Conservation (phyloP, 2,113 vertebrate species). For the Hylia prasina region DNA sequence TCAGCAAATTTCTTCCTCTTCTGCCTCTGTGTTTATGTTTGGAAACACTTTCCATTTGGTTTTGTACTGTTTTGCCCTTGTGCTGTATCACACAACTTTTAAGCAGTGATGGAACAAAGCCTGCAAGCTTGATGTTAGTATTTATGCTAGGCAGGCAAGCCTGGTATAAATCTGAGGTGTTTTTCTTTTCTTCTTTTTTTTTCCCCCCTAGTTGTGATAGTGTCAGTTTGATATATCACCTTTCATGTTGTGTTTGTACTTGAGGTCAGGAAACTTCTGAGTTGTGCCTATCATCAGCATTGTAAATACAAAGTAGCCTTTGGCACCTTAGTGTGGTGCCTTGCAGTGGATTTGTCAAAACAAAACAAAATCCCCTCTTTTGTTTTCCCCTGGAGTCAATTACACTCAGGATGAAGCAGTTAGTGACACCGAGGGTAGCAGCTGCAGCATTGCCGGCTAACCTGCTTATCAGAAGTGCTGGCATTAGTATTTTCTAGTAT, state of each 20-base stretch:
- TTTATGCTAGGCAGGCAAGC: slow-evolving; percentile 35
- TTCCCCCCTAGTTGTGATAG: slow-evolving; percentile 41
- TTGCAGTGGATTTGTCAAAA: slow-evolving; percentile 42
- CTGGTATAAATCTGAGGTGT: slow-evolving; percentile 44
- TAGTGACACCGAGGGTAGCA: slow-evolving; percentile 43
- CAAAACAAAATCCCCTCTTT: slow-evolving; percentile 26
- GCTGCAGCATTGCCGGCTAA: slow-evolving; percentile 52
- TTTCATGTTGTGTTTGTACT: slow-evolving; percentile 61
- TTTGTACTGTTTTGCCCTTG: neutral
- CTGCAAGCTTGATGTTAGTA: slow-evolving; percentile 20
- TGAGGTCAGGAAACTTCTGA: slow-evolving; percentile 62
- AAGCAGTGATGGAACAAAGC: neutral
- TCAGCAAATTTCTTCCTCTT: neutral
- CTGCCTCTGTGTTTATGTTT: neutral
- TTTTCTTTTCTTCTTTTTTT: neutral
- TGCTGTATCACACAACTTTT: neutral
- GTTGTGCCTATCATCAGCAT: slow-evolving; percentile 46
- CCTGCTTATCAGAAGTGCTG: slow-evolving; percentile 51
- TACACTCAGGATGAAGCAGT: slow-evolving; percentile 56
- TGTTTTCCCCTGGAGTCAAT: slow-evolving; percentile 56
- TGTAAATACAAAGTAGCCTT: slow-evolving; percentile 63
- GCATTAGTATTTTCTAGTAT: slow-evolving; percentile 29
- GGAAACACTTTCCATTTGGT: neutral
- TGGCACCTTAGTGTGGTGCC: slow-evolving; percentile 48
- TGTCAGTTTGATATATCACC: slow-evolving; percentile 71